phyloP scores from a whole-genome alignment of 2,113 vertebrate species.

The Sphyrna mokarran region DNA sequence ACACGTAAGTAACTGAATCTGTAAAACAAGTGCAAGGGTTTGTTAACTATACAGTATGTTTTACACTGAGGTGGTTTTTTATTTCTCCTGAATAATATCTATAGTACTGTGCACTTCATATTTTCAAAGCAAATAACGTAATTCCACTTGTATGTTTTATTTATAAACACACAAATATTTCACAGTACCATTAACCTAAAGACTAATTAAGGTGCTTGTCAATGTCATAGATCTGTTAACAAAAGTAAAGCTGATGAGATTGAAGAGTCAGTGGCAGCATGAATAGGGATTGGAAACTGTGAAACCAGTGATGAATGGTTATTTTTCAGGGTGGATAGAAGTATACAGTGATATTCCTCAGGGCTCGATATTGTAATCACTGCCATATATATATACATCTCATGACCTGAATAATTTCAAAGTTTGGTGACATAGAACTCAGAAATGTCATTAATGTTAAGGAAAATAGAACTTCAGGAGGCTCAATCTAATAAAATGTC shows the following conservation, averaged over 20 bases:
- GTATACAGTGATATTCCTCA: not conserved
- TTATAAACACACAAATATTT: not conserved
- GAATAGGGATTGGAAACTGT: not conserved
- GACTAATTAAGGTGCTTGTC: not conserved
- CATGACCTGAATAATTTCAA: not conserved
- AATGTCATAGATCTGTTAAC: not conserved
- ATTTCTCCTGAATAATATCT: not conserved
- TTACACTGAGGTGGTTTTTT: not conserved
- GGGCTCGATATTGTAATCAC: not conserved
- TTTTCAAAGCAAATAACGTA: not conserved
- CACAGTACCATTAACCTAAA: not conserved
- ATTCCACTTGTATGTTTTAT: not conserved
- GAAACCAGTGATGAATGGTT: not conserved
- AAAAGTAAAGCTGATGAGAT: not conserved
- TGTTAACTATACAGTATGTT: not conserved
- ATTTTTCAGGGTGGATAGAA: not conserved
- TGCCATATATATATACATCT: not conserved
- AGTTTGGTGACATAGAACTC: not conserved
- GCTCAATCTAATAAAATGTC: not conserved
- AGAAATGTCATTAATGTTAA: not conserved
- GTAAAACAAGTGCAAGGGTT: not conserved
- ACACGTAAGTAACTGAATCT: conserved; percentile 70
- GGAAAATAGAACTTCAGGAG: not conserved
- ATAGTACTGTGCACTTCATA: not conserved
- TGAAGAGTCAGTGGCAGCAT: not conserved